Evolutionary conservation across 2,888 invertebrate genomes (phyloP), one percentile per base, ranked within the genome.

Genomic region (Mythimna lalbum): DNA sequence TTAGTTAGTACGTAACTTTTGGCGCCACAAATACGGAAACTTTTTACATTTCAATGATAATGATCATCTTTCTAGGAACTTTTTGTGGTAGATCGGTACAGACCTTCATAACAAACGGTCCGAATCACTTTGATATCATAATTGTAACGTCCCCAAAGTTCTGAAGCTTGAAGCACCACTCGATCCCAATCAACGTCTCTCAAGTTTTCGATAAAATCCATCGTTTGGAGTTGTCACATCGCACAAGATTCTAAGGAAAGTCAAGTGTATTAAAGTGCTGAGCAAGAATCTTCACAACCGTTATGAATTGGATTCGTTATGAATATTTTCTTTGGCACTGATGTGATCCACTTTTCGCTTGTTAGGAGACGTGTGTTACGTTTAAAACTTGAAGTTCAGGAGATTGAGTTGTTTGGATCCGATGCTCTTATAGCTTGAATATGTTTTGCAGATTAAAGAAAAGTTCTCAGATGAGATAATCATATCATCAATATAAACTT

Each of bases 281-380:
- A 73, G 74, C 69, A 62, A 64, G 78, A 73, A 70, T 75, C 69
- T 81, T 84, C 76, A 81, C 62, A 80, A 71, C 68, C 69, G 77
- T 81, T 65, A 75, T 77, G 84, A 83, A 84, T 83, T 78, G 80
- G 65, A 78, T 83, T 85, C 84, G 86, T 85, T 85, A 85, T 70
- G 75, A 76, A 76, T 82, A 76, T 85, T 79, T 83, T 78, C 73
- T 83, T 75, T 72, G 61, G 56, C 27, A 61, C 57, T 83, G 76
- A 76, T 70, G 79, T 81, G 80, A 85, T 84, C 75, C 73, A 78
- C 76, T 83, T 86, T 78, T 80, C 81, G 76, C 81, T 85, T 80
- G 75, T 74, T 78, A 73, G 59, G 65, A 63, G 53, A 56, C 78
- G 52, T 80, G 72, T 77, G 67, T 76, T 73, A 63, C 78, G 62